A percentile compares a stretch with the other conserved stretches of the same genome.
phyloP scores from a whole-genome alignment of 2,888 invertebrate genomes.

The Orgyia antiqua region DNA sequence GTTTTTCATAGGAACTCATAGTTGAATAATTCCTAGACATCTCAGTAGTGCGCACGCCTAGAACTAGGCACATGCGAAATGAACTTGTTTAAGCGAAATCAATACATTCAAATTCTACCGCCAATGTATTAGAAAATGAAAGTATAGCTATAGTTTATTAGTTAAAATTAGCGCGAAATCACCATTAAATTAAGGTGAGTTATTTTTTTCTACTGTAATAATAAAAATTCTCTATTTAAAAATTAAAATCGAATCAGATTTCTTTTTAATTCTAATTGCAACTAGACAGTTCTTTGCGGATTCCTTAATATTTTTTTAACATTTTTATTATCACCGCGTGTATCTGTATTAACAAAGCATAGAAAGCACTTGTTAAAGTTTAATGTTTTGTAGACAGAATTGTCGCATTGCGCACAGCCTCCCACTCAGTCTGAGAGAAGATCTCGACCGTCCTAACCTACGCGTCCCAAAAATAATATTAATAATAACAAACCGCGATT shows the following conservation, averaged over 20 bases:
- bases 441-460: slow-evolving; percentile 68
- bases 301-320: no score
- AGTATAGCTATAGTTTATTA: not conserved
- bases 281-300: no score
- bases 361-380: slow-evolving; percentile 24
- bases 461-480: slow-evolving; percentile 25
- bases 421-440: slow-evolving; percentile 65
- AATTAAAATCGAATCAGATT: no score
- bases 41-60: slow-evolving; percentile 32
- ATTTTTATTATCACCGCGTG: no score
- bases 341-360: slow-evolving; percentile 3
- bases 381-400: slow-evolving; percentile 46
- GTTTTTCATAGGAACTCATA: not conserved
- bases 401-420: slow-evolving; percentile 77
- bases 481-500: slow-evolving; percentile 21
- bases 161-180: no score
- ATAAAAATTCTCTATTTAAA: no score
- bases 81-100: slow-evolving; percentile 21
- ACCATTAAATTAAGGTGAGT: no score
- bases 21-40: slow-evolving; percentile 13
- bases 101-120: slow-evolving; percentile 34
- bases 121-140: slow-evolving; percentile 9
- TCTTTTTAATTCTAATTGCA: no score
- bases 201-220: no score
- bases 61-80: slow-evolving; percentile 27